Percentiles rank a stretch among this genome's conserved stretches.
Conservation (phyloP, 2,888 invertebrate genomes). For the Drosophila colorata region DNA sequence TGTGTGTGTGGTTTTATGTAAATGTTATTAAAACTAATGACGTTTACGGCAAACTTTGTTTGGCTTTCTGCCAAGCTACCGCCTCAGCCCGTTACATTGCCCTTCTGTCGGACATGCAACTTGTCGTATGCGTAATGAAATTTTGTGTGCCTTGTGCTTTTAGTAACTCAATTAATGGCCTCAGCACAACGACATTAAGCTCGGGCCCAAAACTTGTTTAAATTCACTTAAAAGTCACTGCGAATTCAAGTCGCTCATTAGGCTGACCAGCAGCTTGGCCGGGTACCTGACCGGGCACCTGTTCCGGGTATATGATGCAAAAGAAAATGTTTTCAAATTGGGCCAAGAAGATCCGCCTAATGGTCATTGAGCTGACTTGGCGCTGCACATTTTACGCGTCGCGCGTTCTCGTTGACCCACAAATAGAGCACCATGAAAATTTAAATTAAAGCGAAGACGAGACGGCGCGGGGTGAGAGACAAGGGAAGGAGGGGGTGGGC, state of each 20-base stretch:
- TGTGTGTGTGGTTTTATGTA: slow-evolving; percentile 41
- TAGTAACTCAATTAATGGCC: slow-evolving; percentile 66
- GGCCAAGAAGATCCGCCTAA: slow-evolving; percentile 47
- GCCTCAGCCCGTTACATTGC: slow-evolving; percentile 2
- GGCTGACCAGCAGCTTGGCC: slow-evolving; percentile 39
- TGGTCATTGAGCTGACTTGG: slow-evolving; percentile 60
- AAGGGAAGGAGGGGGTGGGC: not conserved
- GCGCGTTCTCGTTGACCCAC: slow-evolving; percentile 51
- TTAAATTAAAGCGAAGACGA: slow-evolving; percentile 28
- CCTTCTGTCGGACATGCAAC: slow-evolving; percentile 46
- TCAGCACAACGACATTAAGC: slow-evolving; percentile 1
- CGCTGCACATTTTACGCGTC: slow-evolving; percentile 26
- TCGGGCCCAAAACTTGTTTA: slow-evolving; percentile 47
- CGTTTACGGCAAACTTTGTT: slow-evolving; percentile 59
- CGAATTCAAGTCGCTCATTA: slow-evolving; percentile 45
- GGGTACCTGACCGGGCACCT: slow-evolving; percentile 46
- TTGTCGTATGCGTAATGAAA: slow-evolving; percentile 71
- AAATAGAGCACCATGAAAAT: slow-evolving; percentile 45
- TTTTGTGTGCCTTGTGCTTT: slow-evolving; percentile 54
- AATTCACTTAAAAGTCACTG: slow-evolving; percentile 61
- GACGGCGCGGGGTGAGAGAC: not conserved
- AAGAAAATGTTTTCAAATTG: slow-evolving; percentile 46
- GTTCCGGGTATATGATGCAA: not conserved
- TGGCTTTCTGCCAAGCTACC: slow-evolving; percentile 18
- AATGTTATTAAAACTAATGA: slow-evolving; percentile 77